Percentiles rank a stretch among this genome's conserved stretches.
phyloP scores from a whole-genome alignment of 1,140 invertebrate species.

The Lineus longissimus region DNA sequence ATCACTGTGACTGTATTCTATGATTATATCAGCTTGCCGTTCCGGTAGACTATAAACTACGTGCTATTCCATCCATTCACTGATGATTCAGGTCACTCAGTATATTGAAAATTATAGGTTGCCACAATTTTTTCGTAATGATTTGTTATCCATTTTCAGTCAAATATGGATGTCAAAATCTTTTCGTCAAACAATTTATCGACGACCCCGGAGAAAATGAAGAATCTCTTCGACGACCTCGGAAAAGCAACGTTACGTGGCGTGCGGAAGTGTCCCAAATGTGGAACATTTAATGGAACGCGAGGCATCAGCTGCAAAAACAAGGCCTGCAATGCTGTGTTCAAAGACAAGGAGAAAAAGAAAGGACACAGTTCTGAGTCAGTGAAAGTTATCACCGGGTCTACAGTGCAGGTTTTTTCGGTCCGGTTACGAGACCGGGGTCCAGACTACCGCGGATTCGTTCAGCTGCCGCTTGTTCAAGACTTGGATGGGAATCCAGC shows the following conservation, averaged over 20 bases:
- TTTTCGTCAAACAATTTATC: no score
- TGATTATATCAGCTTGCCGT: no score
- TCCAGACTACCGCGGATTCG: slow-evolving; percentile 71
- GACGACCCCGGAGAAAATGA: slow-evolving; percentile 41
- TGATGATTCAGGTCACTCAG: no score
- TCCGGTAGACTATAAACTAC: no score
- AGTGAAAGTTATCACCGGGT: slow-evolving; percentile 66
- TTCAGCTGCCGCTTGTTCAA: slow-evolving; percentile 63
- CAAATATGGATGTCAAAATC: no score
- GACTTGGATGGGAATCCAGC: slow-evolving; percentile 54
- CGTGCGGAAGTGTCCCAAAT: slow-evolving; percentile 73
- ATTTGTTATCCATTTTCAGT: no score
- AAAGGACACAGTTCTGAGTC: slow-evolving; percentile 65
- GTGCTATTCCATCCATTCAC: no score
- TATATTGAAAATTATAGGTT: no score
- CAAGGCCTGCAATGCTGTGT: slow-evolving; percentile 68
- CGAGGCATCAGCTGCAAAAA: slow-evolving; percentile 73
- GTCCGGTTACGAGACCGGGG: slow-evolving; percentile 67
- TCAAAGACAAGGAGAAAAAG: slow-evolving; percentile 66
- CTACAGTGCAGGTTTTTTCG: slow-evolving; percentile 65
- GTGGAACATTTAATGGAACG: slow-evolving; percentile 74
- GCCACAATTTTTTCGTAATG: no score
- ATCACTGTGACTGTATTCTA: no score
- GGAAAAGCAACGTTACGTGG: slow-evolving; percentile 69
- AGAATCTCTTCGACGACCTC: slow-evolving; percentile 60